Evolutionary conservation across 2,888 invertebrate genomes (phyloP).

Genomic region (Philopedon plagiatum): DNA sequence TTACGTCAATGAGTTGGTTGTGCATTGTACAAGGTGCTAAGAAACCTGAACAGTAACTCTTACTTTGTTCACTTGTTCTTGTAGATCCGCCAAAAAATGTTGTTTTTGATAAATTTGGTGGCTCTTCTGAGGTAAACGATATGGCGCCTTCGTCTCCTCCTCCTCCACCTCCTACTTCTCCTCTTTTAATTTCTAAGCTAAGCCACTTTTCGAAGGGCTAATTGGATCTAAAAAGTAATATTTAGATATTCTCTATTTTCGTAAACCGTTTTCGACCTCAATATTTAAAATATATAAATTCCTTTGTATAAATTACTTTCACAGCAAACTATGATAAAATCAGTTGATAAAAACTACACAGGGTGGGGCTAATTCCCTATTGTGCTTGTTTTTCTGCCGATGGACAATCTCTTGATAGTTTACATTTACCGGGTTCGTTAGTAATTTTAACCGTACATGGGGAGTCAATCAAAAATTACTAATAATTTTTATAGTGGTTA

Average conservation of each 20-base stretch:
- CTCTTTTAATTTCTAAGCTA: conserved; percentile 20
- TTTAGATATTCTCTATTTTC: neutral
- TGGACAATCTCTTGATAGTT: conserved; percentile 60
- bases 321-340: conserved; percentile 63
- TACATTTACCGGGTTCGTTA: conserved; percentile 58
- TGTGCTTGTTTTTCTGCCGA: conserved; percentile 59
- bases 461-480: conserved; percentile 57
- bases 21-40: too few species aligned
- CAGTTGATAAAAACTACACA: conserved; percentile 61
- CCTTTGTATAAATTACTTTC: conserved; percentile 53
- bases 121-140: neutral
- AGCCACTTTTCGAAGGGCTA: conserved; percentile 14
- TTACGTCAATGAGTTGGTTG: neutral
- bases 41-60: conserved; percentile 46
- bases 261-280: neutral
- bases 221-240: neutral
- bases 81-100: conserved; percentile 5
- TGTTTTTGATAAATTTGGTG: neutral
- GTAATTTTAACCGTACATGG: conserved; percentile 56
- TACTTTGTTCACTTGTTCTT: conserved; percentile 62
- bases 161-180: neutral
- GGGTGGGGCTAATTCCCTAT: conserved; percentile 60
- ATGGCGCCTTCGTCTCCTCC: too few species aligned
- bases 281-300: neutral
- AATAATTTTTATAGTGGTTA: neutral